Base-by-base conservation (phyloP, 2,888 invertebrate species). In the Nebria salina region DNA sequence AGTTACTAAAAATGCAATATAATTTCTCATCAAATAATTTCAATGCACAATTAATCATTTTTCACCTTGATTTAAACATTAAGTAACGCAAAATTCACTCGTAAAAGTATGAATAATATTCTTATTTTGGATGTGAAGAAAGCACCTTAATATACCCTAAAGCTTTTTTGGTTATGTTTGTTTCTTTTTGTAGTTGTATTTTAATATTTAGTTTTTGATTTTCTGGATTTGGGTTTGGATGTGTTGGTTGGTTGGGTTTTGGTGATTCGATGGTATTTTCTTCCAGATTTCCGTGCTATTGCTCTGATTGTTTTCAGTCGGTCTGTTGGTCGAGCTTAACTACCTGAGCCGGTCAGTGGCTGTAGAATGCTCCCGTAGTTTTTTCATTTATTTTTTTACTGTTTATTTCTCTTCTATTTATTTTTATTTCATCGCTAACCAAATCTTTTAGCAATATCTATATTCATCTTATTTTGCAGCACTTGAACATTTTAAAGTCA, bases 211-310 rank as follows among this genome's bases (percentile, higher is more conserved):
- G 20, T 70, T 26, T 11, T 25, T 20, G 5, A 34, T 11, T 70
- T 25, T 70, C 25, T 15, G 15, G 15, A 25, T 20, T 76, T 76
- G 76, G 82, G 54, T 73, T 73, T 41, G 72, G 65, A 73, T 79
- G 68, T 79, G 74, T 66, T 54, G 72, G 65, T 78, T 72, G 79
- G 72, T 9, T 82, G 80, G 80, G 83, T 79, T 81, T 83, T 83
- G 83, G 82, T 83, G 82, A 83, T 83, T 77, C 80, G 77, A 81
- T 83, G 76, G 77, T 83, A 83, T 90, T 90, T 89, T 89, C 92
- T 93, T 93, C 91, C 93, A 93, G 93, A 93, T 93, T 93, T 93
- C 93, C 93, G 92, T 91, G 92, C 92, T 90, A 93, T 93, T 92
- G 93, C 93, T 91, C 92, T 92, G 91, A 91, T 92, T 91, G 92